Base-by-base conservation (phyloP, 2,797 vertebrate genomes). In the Scarus forsteni region DNA sequence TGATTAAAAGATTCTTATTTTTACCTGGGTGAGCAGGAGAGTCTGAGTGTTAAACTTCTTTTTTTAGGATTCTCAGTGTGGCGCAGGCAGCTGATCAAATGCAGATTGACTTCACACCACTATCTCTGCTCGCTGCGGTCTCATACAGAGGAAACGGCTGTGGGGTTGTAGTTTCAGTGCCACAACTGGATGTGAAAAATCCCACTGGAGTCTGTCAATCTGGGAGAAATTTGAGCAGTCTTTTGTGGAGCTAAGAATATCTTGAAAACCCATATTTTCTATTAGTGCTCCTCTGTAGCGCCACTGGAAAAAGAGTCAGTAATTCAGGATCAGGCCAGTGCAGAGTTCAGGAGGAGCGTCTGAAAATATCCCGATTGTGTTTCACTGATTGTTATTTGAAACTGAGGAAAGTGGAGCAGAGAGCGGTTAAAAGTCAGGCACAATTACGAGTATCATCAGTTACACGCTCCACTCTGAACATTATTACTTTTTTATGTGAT, bases 231-330 rank as follows among this genome's bases (percentile, higher is more conserved):
- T 72, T 80, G 66, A 84, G 70, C 79, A 73, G 68, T 58, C 66
- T 89, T 27, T 73, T 79, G 80, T 57, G 39, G 60, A 80, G 80
- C 86, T 73, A 81, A 88, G 77, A 88, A 90, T 88, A 89, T 85
- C 80, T 86, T 76, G 75, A 88, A 85, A 82, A 76, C 54, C 65
- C 66, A 81, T 70, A 84, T 86, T 86, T 79, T 58, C 45, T 73
- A 70, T 86, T 77, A 73, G 70, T 73, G 68, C 76, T 27, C 27
- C 83, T 59, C 44, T 77, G 58, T 57, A 53, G 66, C 73, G 78
- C 76, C 80, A 85, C 14, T 77, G 81, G 85, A 75, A 84, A 80
- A 77, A 73, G 66, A 60, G 58, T 65, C 70, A 76, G 79, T 82
- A 80, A 87, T 85, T 80, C 76, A 75, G 55, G 64, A 80, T 81